phyloP scores from a whole-genome alignment of 2,797 vertebrate species.

The Enteromius argenteus region DNA sequence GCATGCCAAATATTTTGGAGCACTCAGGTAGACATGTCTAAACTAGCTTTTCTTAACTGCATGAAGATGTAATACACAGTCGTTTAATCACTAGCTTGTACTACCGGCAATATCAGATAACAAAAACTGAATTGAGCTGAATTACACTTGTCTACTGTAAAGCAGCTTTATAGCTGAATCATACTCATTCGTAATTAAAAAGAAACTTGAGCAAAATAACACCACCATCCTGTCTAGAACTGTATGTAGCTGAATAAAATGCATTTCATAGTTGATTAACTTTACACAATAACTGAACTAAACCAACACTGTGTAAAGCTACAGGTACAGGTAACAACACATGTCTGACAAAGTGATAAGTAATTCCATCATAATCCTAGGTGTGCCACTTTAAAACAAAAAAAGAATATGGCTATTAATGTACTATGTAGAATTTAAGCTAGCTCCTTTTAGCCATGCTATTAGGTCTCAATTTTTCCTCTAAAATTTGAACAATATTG shows the following conservation, averaged over 20 bases:
- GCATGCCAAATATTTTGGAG: neutral
- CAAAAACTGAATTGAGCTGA: neutral
- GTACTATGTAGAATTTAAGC: too few species aligned
- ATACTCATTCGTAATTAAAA: neutral
- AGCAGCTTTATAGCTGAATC: neutral
- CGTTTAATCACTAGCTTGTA: neutral
- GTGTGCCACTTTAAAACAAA: neutral
- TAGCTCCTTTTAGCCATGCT: too few species aligned
- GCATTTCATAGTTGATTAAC: neutral
- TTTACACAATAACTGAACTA: neutral
- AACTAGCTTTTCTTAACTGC: constrained; percentile 3
- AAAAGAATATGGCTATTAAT: too few species aligned
- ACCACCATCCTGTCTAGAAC: neutral
- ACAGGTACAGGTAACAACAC: neutral
- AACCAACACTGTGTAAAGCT: neutral
- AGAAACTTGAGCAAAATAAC: neutral
- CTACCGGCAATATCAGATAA: neutral
- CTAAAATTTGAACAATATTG: too few species aligned
- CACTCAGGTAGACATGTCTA: neutral
- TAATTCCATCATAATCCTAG: neutral
- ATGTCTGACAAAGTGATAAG: neutral
- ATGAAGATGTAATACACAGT: neutral
- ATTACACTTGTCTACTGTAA: neutral
- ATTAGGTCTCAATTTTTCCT: too few species aligned
- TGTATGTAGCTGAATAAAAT: neutral